Evolutionary conservation across 2,113 vertebrate genomes (phyloP).

Genomic region (Oplegnathus fasciatus): DNA sequence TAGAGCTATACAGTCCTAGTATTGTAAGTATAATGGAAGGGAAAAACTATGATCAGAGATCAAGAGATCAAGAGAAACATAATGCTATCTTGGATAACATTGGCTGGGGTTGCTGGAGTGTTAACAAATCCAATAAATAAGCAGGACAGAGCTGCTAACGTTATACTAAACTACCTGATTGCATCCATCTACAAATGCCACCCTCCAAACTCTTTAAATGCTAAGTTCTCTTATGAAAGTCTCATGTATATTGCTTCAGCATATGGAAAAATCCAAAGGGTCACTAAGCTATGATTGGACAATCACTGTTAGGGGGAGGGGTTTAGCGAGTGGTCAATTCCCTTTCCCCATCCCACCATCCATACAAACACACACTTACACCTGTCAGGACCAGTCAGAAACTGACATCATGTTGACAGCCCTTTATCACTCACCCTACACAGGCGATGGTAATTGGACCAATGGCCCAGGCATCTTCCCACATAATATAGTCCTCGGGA

Average conservation of each 20-base stretch:
- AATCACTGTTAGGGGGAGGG: not conserved
- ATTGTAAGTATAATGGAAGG: not conserved
- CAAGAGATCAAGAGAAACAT: too few species aligned
- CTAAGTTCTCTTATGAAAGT: not conserved
- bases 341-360: not conserved
- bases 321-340: not conserved
- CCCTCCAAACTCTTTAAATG: not conserved
- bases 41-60: too few species aligned
- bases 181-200: too few species aligned
- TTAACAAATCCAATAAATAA: too few species aligned
- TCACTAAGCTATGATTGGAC: conserved; percentile 9
- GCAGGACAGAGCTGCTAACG: too few species aligned
- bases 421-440: conserved; percentile 84
- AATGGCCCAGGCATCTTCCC: conserved; percentile 99
- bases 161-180: too few species aligned
- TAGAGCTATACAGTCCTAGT: not conserved
- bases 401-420: conserved; percentile 4
- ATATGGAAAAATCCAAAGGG: not conserved
- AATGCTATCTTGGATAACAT: too few species aligned
- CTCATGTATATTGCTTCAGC: not conserved
- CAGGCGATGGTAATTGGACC: conserved; percentile 97
- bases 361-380: not conserved
- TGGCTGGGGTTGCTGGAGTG: too few species aligned
- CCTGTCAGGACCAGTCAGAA: not conserved
- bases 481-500: conserved; percentile 98